These are phyloP conservation scores for Zapus hudsonius DNA, from an alignment of 2,113 vertebrate genomes.

Conservation along the genomic window DNA sequence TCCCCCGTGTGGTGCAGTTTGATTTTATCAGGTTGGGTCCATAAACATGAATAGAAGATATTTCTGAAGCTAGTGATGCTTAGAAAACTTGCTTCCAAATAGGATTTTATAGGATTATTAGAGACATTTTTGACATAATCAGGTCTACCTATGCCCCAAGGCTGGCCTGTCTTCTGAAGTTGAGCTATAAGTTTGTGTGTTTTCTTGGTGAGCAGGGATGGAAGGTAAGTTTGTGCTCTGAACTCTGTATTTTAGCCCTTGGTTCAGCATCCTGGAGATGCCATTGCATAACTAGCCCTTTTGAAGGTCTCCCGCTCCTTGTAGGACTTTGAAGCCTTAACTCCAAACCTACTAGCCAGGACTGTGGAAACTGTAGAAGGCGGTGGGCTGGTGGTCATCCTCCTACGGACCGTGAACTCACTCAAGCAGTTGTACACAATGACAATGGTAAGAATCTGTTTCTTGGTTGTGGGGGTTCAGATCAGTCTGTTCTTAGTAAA, in stretches of 20 bases:
- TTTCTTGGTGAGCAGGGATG: not conserved
- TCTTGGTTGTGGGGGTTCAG: accelerated
- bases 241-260: not conserved
- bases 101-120: not conserved
- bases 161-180: not conserved
- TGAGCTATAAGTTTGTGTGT: not conserved
- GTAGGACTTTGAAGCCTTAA: slow-evolving; percentile 97
- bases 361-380: slow-evolving; percentile 98
- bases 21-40: not conserved
- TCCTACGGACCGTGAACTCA: slow-evolving; percentile 95
- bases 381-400: slow-evolving; percentile 94
- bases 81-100: slow-evolving; percentile 1
- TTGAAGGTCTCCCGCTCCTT: not conserved
- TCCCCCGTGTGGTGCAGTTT: slow-evolving; percentile 7
- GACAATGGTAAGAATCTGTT: slow-evolving; percentile 91
- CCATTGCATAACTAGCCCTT: not conserved
- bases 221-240: not conserved
- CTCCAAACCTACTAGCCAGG: slow-evolving; percentile 95
- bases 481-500: not conserved
- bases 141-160: not conserved
- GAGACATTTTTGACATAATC: not conserved
- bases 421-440: slow-evolving; percentile 97
- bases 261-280: not conserved
- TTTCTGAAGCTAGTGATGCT: not conserved
- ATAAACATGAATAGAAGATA: not conserved